Conservation (phyloP, 92 coral and sea anemone genomes). For the Meandrina meandrites region DNA sequence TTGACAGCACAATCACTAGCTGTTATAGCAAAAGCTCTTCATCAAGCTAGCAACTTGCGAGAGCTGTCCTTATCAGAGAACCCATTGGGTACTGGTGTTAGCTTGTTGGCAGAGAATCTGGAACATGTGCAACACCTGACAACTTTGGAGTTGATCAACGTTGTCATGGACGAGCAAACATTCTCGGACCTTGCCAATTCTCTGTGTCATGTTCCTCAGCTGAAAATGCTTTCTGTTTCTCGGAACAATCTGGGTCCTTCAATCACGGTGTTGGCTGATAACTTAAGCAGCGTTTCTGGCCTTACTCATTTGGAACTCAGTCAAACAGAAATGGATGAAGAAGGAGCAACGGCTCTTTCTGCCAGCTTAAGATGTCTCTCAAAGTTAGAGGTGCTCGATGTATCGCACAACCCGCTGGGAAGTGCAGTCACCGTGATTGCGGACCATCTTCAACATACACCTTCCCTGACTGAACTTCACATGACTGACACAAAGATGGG, state of each 20-base stretch:
- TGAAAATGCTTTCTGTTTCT: background rate
- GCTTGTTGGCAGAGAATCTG: background rate
- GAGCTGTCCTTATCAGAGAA: background rate
- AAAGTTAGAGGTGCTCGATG: background rate
- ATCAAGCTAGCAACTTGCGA: constrained; percentile 1
- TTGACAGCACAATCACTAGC: background rate
- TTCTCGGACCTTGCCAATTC: constrained; percentile 1
- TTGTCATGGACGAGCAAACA: background rate
- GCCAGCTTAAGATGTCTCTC: background rate
- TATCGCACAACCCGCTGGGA: constrained; percentile 11
- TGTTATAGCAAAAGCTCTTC: background rate
- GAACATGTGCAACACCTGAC: background rate
- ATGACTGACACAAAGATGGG: background rate
- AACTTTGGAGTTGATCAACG: background rate
- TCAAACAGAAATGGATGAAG: background rate
- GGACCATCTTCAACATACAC: background rate
- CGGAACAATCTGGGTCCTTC: background rate
- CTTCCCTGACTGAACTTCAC: background rate
- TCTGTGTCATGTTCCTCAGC: background rate
- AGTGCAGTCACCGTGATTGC: background rate
- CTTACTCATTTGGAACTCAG: background rate
- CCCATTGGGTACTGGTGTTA: background rate
- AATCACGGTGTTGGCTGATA: background rate
- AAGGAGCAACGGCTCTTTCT: background rate
- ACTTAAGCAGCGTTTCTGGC: background rate